A percentile compares a stretch with the other conserved stretches of the same genome.
Conservation (phyloP, 2,888 invertebrate genomes). For the Antheraea yamamai region DNA sequence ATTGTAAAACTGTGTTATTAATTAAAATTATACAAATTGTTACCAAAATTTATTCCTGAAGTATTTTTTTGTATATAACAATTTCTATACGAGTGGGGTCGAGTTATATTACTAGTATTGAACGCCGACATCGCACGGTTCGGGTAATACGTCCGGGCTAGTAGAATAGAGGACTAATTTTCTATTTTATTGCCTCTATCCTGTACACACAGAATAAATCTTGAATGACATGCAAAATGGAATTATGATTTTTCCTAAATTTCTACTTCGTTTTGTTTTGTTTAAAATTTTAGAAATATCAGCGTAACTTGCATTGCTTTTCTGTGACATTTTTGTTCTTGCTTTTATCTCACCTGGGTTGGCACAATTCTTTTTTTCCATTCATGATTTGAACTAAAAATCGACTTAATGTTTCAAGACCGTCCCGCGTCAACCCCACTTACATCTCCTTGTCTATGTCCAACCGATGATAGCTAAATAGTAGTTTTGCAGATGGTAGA, state of each 20-base stretch:
- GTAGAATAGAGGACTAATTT: slow-evolving; percentile 43
- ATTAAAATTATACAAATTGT: background rate
- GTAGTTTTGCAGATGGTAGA: too few relatives aligned
- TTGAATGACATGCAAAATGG: background rate
- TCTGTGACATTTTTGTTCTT: too few relatives aligned
- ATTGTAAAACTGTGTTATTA: background rate
- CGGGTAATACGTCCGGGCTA: slow-evolving; percentile 46
- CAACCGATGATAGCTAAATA: too few relatives aligned
- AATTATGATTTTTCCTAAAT: background rate
- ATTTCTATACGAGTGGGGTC: background rate
- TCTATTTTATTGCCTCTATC: slow-evolving; percentile 24
- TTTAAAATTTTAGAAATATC: background rate
- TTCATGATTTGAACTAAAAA: too few relatives aligned
- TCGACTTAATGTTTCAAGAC: too few relatives aligned
- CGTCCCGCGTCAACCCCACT: too few relatives aligned
- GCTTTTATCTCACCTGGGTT: too few relatives aligned
- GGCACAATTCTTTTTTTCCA: too few relatives aligned
- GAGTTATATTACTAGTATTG: background rate
- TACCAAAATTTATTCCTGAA: background rate
- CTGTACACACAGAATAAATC: slow-evolving; percentile 15
- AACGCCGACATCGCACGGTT: slow-evolving; percentile 30
- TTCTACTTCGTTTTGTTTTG: background rate
- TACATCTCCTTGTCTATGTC: too few relatives aligned
- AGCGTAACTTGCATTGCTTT: background rate
- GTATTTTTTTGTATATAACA: background rate